Conservation (phyloP, 2,797 vertebrate species). For the Aldrovandia affinis region DNA sequence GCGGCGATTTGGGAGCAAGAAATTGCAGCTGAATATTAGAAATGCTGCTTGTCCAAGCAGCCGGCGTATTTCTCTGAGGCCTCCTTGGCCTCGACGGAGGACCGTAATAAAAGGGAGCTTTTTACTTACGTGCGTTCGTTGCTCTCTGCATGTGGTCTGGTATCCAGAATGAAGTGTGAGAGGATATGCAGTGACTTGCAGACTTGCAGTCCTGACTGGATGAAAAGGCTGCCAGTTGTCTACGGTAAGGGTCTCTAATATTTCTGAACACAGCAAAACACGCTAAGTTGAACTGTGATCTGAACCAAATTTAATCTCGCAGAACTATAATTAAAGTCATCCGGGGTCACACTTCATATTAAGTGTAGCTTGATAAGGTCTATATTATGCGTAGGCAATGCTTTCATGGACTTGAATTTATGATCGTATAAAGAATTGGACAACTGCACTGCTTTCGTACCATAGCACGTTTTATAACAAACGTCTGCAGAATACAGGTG, state of each 20-base stretch:
- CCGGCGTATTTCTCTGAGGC: slow-evolving; percentile 3
- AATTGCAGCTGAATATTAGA: not conserved
- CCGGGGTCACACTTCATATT: not conserved
- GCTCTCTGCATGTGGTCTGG: not conserved
- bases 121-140: not conserved
- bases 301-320: not conserved
- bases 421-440: no score
- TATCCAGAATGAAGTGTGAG: not conserved
- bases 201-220: not conserved
- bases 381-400: not conserved
- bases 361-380: not conserved
- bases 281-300: not conserved
- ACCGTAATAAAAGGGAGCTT: not conserved
- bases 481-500: not conserved
- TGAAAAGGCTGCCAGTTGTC: not conserved
- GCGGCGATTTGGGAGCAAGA: slow-evolving; percentile 66
- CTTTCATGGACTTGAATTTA: not conserved
- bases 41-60: not conserved
- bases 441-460: no score
- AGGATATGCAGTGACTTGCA: not conserved
- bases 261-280: not conserved
- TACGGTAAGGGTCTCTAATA: not conserved
- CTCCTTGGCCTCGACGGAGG: not conserved
- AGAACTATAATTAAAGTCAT: not conserved
- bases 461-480: no score